These are phyloP conservation scores for Frankliniella intonsa DNA, from an alignment of 2,888 invertebrate species.

Conservation along the genomic window DNA sequence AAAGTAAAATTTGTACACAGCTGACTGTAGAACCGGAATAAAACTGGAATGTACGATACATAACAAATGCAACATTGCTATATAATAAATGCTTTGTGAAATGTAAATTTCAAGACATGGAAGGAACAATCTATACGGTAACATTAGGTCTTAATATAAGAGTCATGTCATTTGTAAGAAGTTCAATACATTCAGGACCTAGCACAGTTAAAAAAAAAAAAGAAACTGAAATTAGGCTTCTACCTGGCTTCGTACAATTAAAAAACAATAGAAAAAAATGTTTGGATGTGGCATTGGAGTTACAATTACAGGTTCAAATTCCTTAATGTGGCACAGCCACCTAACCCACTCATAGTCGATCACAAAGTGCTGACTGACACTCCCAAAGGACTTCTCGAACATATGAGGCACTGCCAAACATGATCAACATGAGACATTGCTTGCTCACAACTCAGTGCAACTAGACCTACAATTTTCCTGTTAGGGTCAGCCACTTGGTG, in stretches of 20 bases:
- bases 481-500: neutral
- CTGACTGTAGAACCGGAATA: neutral
- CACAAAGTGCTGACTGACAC: neutral
- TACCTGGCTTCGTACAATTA: neutral
- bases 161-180: neutral
- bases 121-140: neutral
- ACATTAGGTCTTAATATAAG: neutral
- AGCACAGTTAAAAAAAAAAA: neutral
- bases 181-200: neutral
- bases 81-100: neutral
- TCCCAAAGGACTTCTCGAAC: neutral
- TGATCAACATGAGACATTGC: neutral
- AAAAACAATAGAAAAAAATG: neutral
- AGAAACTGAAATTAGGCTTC: neutral
- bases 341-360: neutral
- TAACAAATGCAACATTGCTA: neutral
- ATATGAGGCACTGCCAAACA: neutral
- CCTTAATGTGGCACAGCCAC: slow-evolving; percentile 1
- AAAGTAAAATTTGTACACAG: slow-evolving; percentile 3
- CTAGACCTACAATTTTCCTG: slow-evolving; percentile 4
- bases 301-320: neutral
- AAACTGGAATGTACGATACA: neutral
- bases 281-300: neutral
- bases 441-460: neutral
- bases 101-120: neutral